Evolutionary conservation across 2,113 vertebrate species (phyloP).

Genomic region (Cynoglossus semilaevis): DNA sequence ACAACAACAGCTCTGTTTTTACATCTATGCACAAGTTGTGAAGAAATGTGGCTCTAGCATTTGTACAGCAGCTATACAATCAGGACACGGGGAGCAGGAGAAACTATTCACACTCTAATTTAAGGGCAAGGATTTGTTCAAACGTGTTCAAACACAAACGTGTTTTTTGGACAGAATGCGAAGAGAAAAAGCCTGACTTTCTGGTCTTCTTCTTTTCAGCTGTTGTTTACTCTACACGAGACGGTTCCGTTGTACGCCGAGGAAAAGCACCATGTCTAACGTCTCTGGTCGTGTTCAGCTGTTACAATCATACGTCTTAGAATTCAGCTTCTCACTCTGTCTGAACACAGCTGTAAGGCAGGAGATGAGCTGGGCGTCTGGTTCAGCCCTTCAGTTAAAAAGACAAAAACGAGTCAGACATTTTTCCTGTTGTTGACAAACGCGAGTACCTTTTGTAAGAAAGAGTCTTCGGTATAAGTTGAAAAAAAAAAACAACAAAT

Average conservation of each 20-base stretch:
- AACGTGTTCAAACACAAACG: background rate
- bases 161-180: slow-evolving; percentile 9
- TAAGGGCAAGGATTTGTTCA: slow-evolving; percentile 6
- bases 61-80: slow-evolving; percentile 33
- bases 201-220: background rate
- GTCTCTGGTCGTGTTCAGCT: too few species aligned
- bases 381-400: slow-evolving; percentile 30
- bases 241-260: too few species aligned
- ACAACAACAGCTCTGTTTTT: slow-evolving; percentile 38
- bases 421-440: background rate
- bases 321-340: background rate
- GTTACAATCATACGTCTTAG: background rate
- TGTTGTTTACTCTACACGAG: too few species aligned
- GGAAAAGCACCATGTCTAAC: too few species aligned
- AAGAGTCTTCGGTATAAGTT: background rate
- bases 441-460: background rate
- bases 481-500: background rate
- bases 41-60: slow-evolving; percentile 38
- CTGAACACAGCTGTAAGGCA: slow-evolving; percentile 50
- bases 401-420: background rate
- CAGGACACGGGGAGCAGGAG: slow-evolving; percentile 45
- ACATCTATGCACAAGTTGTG: slow-evolving; percentile 56
- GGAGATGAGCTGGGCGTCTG: slow-evolving; percentile 49
- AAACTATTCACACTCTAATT: slow-evolving; percentile 12
- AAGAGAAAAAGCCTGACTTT: background rate